phyloP scores from a whole-genome alignment of 2,888 invertebrate genomes.

The Julus scanicus region DNA sequence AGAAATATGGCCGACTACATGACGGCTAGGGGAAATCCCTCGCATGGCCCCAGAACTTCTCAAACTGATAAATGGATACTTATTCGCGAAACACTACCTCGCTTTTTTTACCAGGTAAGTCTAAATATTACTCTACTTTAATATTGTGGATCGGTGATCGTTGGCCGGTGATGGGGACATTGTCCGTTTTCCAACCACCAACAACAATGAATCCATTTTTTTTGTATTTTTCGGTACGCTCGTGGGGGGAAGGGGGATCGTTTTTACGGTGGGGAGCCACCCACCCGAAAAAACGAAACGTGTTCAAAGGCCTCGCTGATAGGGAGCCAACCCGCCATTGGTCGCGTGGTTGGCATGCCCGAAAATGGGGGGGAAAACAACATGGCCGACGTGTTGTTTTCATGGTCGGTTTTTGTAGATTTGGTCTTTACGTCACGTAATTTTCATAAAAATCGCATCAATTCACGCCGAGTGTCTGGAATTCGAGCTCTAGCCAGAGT shows the following conservation, averaged over 20 bases:
- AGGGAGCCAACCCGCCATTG: not conserved
- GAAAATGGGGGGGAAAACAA: not conserved
- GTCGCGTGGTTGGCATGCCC: not conserved
- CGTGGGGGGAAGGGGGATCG: not conserved
- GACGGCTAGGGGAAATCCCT: not conserved
- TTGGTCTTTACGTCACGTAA: not conserved
- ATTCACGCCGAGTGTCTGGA: slow-evolving; percentile 19
- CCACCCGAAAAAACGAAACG: not conserved
- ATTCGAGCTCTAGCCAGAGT: not conserved
- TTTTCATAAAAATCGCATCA: slow-evolving; percentile 34
- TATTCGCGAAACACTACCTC: not conserved
- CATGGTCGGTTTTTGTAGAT: not conserved
- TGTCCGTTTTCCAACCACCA: too few species aligned
- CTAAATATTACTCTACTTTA: not conserved
- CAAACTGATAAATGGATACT: not conserved
- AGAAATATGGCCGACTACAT: slow-evolving; percentile 4
- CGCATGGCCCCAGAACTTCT: not conserved
- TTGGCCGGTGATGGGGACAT: not conserved
- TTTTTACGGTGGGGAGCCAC: not conserved
- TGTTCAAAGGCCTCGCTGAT: slow-evolving; percentile 1
- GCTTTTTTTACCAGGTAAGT: not conserved
- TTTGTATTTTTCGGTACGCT: not conserved
- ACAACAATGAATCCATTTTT: too few species aligned
- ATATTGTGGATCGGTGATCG: not conserved
- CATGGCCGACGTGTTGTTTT: not conserved